Conservation (phyloP, 2,888 invertebrate species). For the Ypsolopha scabrella region DNA sequence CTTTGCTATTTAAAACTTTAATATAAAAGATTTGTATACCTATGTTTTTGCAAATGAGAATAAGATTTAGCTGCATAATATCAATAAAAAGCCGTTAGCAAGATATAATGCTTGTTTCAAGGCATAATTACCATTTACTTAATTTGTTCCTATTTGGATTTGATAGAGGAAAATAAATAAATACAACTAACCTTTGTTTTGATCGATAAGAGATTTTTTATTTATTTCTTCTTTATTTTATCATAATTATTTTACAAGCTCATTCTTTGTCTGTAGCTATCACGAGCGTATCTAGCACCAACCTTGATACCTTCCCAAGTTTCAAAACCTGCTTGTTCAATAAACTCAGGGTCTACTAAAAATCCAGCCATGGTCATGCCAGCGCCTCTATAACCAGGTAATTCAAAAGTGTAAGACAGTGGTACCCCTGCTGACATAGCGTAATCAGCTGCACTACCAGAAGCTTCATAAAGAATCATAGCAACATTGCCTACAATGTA, state of each 20-base stretch:
- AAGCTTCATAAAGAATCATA: slow-evolving; percentile 62
- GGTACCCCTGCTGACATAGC: slow-evolving; percentile 61
- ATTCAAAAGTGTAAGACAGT: slow-evolving; percentile 72
- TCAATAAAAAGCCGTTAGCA: too few species aligned
- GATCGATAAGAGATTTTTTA: too few species aligned
- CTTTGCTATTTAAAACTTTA: too few species aligned
- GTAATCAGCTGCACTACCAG: slow-evolving; percentile 76
- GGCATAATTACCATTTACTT: too few species aligned
- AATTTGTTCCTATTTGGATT: too few species aligned
- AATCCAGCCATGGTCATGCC: slow-evolving; percentile 48
- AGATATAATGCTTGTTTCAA: too few species aligned
- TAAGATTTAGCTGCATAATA: too few species aligned
- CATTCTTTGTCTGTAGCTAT: slow-evolving; percentile 13
- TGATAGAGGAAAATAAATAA: too few species aligned
- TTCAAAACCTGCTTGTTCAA: slow-evolving; percentile 68
- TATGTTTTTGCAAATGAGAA: too few species aligned
- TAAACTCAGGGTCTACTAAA: slow-evolving; percentile 64
- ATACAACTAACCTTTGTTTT: too few species aligned
- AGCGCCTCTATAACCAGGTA: slow-evolving; percentile 57
- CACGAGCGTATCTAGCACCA: slow-evolving; percentile 47
- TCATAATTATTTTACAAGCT: neutral
- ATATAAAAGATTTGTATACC: too few species aligned
- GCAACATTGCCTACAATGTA: slow-evolving; percentile 64
- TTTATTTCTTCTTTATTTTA: neutral
- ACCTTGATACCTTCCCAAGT: slow-evolving; percentile 71